Evolutionary conservation across 2,113 vertebrate genomes (phyloP), one percentile per base, ranked within the genome.

Genomic region (Pterophyllum scalare): DNA sequence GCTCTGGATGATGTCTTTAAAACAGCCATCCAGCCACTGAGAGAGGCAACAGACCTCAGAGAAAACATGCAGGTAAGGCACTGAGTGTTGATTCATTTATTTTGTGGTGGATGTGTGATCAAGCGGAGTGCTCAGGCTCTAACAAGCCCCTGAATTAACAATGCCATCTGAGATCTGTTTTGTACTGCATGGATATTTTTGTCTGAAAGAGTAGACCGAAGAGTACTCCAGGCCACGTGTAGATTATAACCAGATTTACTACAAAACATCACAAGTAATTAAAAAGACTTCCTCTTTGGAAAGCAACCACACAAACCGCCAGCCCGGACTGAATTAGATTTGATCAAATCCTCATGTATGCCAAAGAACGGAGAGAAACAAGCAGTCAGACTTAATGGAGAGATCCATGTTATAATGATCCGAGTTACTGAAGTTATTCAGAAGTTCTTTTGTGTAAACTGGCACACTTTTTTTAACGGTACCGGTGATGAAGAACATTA

Each of bases 31-130:
- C 96, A 96, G 7, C 97, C 97, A 2, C 97, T 99, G 52, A 96
- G 97, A 77, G 98, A 99, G 74, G 98, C 97, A 61, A 98, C 98
- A 1, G 98, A 99, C 90, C 97, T 99, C 90, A 95, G 98, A 94
- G 98, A 99, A 94, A 99, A 99, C 94, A 98, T 99, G 97, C 98
- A 99, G 97, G 98, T 99, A 95, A 83, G 91, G 85, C 17, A 9
- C 40, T 58, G 49, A 82, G 26, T 19, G 8, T 13, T 33, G n/a
- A 75, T 70, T 49, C 19, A 49, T 10, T 22, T 19, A 0, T 49
- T 5, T 15, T 12, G 5, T 2, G 7, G 38, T 38, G 38, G 38
- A 10, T 35, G 7, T 35, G 62, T 46, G 62, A 46, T 67, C 19
- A 1, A 67, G 22, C 19, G 19, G 22, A 52, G 17, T 70, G 24